Base-by-base conservation (phyloP, 2,888 invertebrate genomes). In the Polietes domitor region DNA sequence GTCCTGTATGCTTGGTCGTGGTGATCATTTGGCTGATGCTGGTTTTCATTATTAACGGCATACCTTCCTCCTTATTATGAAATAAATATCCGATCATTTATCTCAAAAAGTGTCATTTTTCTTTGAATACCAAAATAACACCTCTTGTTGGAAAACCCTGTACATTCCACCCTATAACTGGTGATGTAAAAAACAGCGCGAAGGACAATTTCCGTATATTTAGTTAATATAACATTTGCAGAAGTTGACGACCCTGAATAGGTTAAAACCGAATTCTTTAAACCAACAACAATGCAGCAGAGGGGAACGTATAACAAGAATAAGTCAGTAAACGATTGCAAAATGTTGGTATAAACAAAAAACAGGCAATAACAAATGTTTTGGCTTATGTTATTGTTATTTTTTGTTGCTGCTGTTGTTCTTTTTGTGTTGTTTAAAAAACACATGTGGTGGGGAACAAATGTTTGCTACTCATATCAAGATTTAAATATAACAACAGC, bases 381-480 rank as follows among this genome's bases (percentile, higher is more conserved):
- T 41, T 41, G 12, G 15, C 9, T 17, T 37, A 24, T 32, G 61
- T 6, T 32, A 9, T 32, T 32, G 32, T 10, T 12, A 12, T 5
- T 41, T 41, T 41, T 47, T 47, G 53, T 24, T 53, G 3, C 15
- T 37, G 37, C 12, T 37, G 37, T 9, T 32, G 32, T n/a, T n/a
- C 32, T 32, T 32, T 32, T 32, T 32, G 32, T 37, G 7, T 37
- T 37, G 9, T 37, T 37, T 37, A 37, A 37, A 55, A 24, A 58
- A 58, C 26, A 26, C 12, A 58, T 53, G 58, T 24, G 12, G 15
- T 58, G 53, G 53, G 24, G 21, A 58, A 4, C 9, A 24, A 58
- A 58, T 47, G 47, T 47, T n/a, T 26, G 26, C 15, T 58, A 58
- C 26, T 58, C 68, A 68, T 68, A 68, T 68, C 68, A 68, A 43